These are phyloP conservation scores for Erebia epiphron DNA, from an alignment of 2,888 invertebrate genomes.

Conservation along the genomic window DNA sequence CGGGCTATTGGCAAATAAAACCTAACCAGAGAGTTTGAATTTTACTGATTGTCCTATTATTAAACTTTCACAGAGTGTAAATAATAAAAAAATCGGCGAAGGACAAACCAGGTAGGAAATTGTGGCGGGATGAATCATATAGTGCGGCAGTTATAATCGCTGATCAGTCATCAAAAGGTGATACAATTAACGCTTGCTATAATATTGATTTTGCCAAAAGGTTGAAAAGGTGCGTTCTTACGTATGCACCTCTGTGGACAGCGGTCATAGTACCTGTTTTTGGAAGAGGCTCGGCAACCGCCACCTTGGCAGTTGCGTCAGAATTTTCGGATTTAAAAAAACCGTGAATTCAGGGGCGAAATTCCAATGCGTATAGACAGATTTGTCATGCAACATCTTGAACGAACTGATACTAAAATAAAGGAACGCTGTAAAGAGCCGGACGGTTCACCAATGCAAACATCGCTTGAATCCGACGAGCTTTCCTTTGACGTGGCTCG, in stretches of 20 bases:
- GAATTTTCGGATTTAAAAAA: background rate
- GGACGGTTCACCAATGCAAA: background rate
- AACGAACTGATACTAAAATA: background rate
- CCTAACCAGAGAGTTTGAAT: background rate
- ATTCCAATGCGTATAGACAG: background rate
- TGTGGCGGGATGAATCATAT: too few relatives aligned
- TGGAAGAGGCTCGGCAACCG: too few relatives aligned
- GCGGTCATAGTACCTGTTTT: constrained; percentile 6
- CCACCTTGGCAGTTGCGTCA: background rate
- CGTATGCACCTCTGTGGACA: background rate
- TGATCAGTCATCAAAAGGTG: background rate
- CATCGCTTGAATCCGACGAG: background rate
- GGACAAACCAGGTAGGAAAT: too few relatives aligned
- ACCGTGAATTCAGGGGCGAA: background rate
- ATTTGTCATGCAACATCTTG: background rate
- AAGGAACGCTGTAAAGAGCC: background rate
- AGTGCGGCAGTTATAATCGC: too few relatives aligned
- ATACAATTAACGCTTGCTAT: constrained; percentile 4
- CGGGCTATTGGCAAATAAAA: background rate
- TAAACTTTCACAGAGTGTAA: background rate
- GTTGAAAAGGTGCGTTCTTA: background rate
- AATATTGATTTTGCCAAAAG: constrained; percentile 5
- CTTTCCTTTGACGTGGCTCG: background rate
- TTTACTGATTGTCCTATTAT: background rate
- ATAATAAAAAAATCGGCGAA: background rate